Base-by-base conservation (phyloP, 2,888 invertebrate genomes). In the Poecilus cupreus region DNA sequence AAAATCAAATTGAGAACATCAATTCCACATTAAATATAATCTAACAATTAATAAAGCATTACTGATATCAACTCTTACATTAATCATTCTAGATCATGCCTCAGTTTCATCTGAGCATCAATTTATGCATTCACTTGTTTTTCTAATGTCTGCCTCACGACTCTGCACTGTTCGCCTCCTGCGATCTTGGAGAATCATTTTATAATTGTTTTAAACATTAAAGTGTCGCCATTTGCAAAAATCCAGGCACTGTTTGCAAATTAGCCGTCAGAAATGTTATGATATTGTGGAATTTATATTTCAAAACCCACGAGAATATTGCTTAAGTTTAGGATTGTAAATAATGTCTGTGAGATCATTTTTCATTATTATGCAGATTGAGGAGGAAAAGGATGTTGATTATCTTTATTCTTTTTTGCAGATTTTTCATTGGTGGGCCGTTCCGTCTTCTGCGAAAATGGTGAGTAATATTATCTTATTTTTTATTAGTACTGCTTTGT, bases 181-280 rank as follows among this genome's bases (percentile, higher is more conserved):
- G n/a, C 26, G 39, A 26, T 26, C 26, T 26, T 5, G 26, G 26
- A 26, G 26, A 51, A 74, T 74, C 64, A 64, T 39, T 60, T 78
- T 78, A 60, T 78, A 78, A 43, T 46, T 64, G 51, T 54, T 54
- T 75, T 26, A 22, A 39, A 60, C 78, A 78, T 78, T 78, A 78
- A 64, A 64, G 20, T 78, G 78, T 78, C 60, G 64, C 78, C n/a
- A 43, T 64, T 39, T 26, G 22, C 16, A 77, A 77, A 57, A 77
- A 39, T 11, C 16, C n/a, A 20, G n/a, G 20, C 43, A 76, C 57
- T 37, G 26, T 78, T 39, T 78, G 78, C 64, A 78, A 78, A 78
- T 64, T 22, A 46, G 78, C 22, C 26, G 20, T 16, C 46, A 60
- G 43, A 78, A 78, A 78, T 78, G 77, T 54, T 77, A 57, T 46